Conservation (phyloP, 37 sponge, comb jelly and placozoan species). For the Aplysina aerophoba region DNA sequence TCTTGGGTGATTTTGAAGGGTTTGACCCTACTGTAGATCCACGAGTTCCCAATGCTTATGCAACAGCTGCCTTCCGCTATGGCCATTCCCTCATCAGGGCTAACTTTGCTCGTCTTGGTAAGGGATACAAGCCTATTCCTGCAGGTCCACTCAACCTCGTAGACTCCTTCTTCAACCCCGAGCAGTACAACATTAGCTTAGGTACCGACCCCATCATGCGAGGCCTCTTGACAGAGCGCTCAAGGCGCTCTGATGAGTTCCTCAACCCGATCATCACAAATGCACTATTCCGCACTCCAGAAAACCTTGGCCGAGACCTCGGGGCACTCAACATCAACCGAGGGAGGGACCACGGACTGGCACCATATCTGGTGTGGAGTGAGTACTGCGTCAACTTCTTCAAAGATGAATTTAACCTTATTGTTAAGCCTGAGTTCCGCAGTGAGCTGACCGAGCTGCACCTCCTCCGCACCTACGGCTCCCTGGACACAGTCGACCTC, state of each 20-base stretch:
- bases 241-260: constrained; percentile 73
- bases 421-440: not conserved
- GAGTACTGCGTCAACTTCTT: constrained; percentile 45
- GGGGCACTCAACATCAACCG: constrained; percentile 87
- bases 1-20: constrained; percentile 27
- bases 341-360: constrained; percentile 88
- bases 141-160: constrained; percentile 61
- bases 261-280: constrained; percentile 63
- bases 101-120: constrained; percentile 56
- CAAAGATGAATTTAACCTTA: constrained; percentile 14
- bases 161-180: constrained; percentile 72
- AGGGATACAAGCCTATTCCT: constrained; percentile 7
- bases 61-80: constrained; percentile 82
- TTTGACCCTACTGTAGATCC: constrained; percentile 71
- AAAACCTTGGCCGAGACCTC: constrained; percentile 61
- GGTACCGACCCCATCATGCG: constrained; percentile 75
- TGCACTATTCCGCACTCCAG: constrained; percentile 50
- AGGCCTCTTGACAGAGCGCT: constrained; percentile 45
- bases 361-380: constrained; percentile 68
- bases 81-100: constrained; percentile 81
- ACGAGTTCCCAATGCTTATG: constrained; percentile 68
- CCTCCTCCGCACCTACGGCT: constrained; percentile 19
- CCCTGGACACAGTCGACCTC: constrained; percentile 58
- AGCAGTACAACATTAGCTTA: constrained; percentile 7
- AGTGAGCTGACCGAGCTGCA: not conserved